These are phyloP conservation scores for Stictocephala bisonia DNA, from an alignment of 2,888 invertebrate species.

Conservation along the genomic window DNA sequence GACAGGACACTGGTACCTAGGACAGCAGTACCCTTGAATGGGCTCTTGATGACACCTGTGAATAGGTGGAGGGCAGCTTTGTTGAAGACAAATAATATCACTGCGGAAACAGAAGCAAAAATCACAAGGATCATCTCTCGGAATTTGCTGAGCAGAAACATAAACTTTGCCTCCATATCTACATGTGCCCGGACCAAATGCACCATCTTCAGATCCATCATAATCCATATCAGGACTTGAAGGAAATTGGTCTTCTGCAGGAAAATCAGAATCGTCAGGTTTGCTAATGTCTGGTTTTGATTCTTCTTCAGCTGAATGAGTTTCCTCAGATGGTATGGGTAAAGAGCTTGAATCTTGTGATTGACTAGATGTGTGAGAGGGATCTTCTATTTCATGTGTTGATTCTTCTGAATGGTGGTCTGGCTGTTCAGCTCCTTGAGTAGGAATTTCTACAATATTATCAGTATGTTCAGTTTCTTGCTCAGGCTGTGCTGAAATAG, in stretches of 20 bases:
- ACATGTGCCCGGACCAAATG: constrained; percentile 90
- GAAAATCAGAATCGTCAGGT: constrained; percentile 16
- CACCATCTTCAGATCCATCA: constrained; percentile 79
- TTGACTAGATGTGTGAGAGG: neutral
- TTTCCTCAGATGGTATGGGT: neutral
- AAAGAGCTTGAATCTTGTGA: neutral
- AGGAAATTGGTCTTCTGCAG: constrained; percentile 57
- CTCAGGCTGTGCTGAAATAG: neutral
- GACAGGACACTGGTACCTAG: constrained; percentile 92
- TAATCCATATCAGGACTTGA: constrained; percentile 71
- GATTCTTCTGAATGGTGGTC: neutral
- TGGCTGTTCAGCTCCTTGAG: neutral
- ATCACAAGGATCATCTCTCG: constrained; percentile 93
- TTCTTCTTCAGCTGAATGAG: neutral
- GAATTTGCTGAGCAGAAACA: constrained; percentile 95
- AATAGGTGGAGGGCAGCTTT: constrained; percentile 95
- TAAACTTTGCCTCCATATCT: constrained; percentile 93
- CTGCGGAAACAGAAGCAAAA: constrained; percentile 98
- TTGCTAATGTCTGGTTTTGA: constrained; percentile 2
- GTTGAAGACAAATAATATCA: constrained; percentile 94
- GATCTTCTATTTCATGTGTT: constrained; percentile 1
- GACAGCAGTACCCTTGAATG: constrained; percentile 94
- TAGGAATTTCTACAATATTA: no score
- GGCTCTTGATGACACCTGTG: constrained; percentile 92
- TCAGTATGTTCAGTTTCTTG: no score